These are phyloP conservation scores for Zoanthus sociatus DNA, from an alignment of 92 coral and sea anemone genomes.

Conservation along the genomic window DNA sequence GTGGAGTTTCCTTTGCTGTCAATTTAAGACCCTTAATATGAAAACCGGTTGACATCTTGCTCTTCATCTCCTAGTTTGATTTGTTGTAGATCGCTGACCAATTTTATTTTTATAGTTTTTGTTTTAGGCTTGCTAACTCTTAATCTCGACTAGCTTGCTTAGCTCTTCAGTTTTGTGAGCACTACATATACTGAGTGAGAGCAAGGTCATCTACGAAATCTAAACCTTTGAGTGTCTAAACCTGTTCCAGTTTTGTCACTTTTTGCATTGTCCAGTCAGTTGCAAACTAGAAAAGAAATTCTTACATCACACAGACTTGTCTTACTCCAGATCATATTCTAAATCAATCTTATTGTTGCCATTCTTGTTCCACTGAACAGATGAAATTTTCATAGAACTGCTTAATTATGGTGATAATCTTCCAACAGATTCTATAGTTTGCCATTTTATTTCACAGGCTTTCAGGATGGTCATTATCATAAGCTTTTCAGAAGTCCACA, in stretches of 20 bases:
- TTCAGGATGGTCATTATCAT: no score
- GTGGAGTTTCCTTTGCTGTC: constrained; percentile 16
- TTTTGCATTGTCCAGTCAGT: constrained; percentile 24
- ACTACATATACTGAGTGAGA: background rate
- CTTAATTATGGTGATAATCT: no score
- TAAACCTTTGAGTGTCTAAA: constrained; percentile 4
- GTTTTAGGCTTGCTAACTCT: constrained; percentile 5
- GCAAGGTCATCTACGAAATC: constrained; percentile 25
- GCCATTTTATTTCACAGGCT: no score
- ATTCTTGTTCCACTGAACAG: constrained; percentile 28
- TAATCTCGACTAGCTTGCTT: background rate
- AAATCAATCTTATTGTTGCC: constrained; percentile 5
- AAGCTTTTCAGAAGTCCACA: no score
- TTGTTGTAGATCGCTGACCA: background rate
- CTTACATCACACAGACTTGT: constrained; percentile 35
- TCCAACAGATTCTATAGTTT: no score
- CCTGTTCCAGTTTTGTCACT: constrained; percentile 22
- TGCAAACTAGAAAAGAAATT: constrained; percentile 6
- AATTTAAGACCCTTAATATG: constrained; percentile 18
- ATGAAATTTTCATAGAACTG: constrained; percentile 5
- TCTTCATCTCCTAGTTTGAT: constrained; percentile 16
- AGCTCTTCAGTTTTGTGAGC: background rate
- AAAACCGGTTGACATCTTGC: background rate
- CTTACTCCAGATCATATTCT: background rate
- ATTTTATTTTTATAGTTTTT: background rate